Evolutionary conservation across 2,888 invertebrate genomes (phyloP), one percentile per base, ranked within the genome.

Genomic region (Ectemnius cavifrons): DNA sequence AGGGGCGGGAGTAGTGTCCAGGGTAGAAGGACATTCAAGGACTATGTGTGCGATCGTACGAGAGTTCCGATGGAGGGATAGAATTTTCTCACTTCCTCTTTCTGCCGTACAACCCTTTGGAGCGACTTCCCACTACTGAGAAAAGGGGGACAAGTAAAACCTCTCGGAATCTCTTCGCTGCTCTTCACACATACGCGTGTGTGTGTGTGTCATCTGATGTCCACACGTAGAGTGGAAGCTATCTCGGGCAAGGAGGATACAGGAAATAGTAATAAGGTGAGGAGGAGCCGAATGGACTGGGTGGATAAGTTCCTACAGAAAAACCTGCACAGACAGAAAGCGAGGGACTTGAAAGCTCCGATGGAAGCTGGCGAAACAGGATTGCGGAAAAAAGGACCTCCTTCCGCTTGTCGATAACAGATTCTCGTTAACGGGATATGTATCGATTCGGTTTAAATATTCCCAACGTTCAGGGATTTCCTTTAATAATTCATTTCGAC

Each of bases 331-430:
- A 49, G 65, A 2, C 46, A 56, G 69, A 60, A 58, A 62, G 57
- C 60, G 27, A 65, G 60, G 67, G 61, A 58, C 63, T 56, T 20
- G 64, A 65, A 11, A 56, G 45, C 45, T 37, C 2, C 37, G 37
- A 6, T 37, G 8, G 37, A 37, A 37, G 37, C 37, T 1, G 37
- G 1, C 37, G 37, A 47, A 67, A 62, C 11, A 11, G 5, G 16
- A 28, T 13, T 16, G 46, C 28, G 56, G 63, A 65, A 52, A 67
- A 72, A 46, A 61, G 69, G 63, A 64, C 37, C 49, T 62, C 59
- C 58, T 59, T 71, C 37, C 60, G 78, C 70, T 81, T 85, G 87
- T 87, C 87, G 85, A 87, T 87, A 87, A 79, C 87, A 85, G 85
- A 81, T 79, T 79, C 82, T 76, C 67, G 78, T 70, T 80, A 85